phyloP scores from a whole-genome alignment of 1,140 invertebrate species.

The Parasteatoda tepidariorum region DNA sequence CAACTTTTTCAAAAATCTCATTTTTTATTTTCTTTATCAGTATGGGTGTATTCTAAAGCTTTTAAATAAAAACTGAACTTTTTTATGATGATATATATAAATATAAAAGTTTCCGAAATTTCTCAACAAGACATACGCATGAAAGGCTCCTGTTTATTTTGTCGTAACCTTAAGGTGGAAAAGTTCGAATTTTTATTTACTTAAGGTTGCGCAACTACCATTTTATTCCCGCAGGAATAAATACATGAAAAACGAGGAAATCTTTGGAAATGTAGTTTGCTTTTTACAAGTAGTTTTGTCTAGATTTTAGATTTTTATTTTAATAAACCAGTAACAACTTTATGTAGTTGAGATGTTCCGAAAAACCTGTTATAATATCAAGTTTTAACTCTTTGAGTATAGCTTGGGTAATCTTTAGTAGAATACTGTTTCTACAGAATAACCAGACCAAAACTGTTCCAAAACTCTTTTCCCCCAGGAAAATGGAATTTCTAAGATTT shows the following conservation, averaged over 20 bases:
- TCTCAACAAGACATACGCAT: neutral
- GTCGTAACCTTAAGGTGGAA: constrained; percentile 17
- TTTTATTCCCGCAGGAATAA: neutral
- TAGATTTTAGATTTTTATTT: too few relatives aligned
- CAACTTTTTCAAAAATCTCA: neutral
- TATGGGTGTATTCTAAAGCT: constrained; percentile 13
- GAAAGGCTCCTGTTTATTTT: constrained; percentile 9
- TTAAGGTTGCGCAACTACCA: neutral
- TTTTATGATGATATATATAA: constrained; percentile 18
- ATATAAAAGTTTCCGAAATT: neutral
- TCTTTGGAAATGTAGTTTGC: neutral
- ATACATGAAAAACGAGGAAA: neutral
- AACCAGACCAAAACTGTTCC: too few relatives aligned
- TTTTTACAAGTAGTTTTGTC: neutral
- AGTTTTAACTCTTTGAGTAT: too few relatives aligned
- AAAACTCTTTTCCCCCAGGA: too few relatives aligned
- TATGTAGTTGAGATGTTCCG: too few relatives aligned
- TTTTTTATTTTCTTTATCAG: neutral
- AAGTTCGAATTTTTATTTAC: constrained; percentile 22
- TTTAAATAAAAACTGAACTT: constrained; percentile 53
- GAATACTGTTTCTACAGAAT: too few relatives aligned
- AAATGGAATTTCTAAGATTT: too few relatives aligned
- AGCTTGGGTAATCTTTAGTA: too few relatives aligned
- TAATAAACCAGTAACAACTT: too few relatives aligned
- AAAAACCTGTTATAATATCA: too few relatives aligned